Conservation (phyloP, 2,888 invertebrate genomes). For the Agrochola lychnidis region DNA sequence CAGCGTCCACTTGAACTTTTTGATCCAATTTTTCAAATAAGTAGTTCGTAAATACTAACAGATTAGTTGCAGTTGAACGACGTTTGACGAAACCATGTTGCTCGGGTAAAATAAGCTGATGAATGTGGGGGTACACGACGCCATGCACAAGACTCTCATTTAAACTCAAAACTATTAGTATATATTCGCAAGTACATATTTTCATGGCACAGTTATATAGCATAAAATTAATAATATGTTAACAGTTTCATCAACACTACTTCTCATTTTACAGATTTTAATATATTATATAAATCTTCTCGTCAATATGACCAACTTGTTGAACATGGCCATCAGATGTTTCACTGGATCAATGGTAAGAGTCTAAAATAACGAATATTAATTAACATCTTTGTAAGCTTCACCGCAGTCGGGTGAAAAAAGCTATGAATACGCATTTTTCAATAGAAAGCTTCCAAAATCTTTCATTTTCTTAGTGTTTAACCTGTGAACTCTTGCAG, state of each 20-base stretch:
- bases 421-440: no score
- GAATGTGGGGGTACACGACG: no score
- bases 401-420: neutral
- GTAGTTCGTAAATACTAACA: no score
- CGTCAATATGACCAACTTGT: slow-evolving; percentile 45
- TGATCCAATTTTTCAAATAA: no score
- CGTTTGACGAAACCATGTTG: no score
- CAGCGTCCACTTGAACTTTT: no score
- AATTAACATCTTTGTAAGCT: no score
- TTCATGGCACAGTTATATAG: neutral
- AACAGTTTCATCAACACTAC: neutral
- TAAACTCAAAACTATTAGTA: neutral
- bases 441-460: neutral
- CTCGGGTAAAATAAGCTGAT: no score
- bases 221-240: neutral
- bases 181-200: neutral
- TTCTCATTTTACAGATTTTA: slow-evolving; percentile 15
- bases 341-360: slow-evolving; percentile 50
- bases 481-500: slow-evolving; percentile 2
- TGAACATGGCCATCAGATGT: slow-evolving; percentile 53
- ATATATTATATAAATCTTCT: slow-evolving; percentile 35
- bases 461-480: neutral
- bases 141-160: no score
- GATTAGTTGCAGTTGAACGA: no score
- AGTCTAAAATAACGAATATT: neutral